Conservation (phyloP, 2,797 vertebrate genomes). For the Premnoplex brunnescens region DNA sequence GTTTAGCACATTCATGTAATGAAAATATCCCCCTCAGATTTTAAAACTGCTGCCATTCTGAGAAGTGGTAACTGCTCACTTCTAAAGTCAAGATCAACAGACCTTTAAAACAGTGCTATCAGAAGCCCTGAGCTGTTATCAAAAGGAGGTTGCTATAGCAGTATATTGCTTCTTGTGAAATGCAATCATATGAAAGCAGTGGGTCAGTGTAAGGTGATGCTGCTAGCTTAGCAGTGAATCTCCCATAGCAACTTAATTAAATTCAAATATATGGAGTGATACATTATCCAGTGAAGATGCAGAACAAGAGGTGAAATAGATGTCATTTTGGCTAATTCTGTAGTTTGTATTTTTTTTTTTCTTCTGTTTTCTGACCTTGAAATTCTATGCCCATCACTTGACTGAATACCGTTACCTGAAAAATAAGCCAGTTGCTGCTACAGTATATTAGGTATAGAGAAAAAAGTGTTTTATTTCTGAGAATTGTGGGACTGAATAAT, state of each 20-base stretch:
- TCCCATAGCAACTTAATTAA: constrained; percentile 58
- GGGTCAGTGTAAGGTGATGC: constrained; percentile 42
- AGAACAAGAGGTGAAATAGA: not conserved
- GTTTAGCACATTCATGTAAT: not conserved
- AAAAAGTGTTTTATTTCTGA: not conserved
- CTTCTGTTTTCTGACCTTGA: not conserved
- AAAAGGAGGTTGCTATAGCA: constrained; percentile 39
- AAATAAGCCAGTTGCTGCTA: not conserved
- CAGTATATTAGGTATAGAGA: not conserved
- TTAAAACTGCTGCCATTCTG: not conserved
- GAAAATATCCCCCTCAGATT: not conserved
- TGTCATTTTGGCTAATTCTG: not conserved
- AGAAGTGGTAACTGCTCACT: not conserved
- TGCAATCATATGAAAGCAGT: not conserved
- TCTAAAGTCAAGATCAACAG: constrained; percentile 22
- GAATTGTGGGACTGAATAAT: not conserved
- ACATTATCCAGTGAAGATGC: not conserved
- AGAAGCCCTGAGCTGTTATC: not conserved
- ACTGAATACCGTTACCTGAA: not conserved
- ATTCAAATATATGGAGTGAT: not conserved
- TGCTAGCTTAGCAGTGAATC: constrained; percentile 13
- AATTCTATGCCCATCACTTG: not conserved
- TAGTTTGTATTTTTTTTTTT: not conserved
- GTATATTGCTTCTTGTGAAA: constrained; percentile 15
- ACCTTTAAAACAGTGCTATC: not conserved